Evolutionary conservation across 2,113 vertebrate species (phyloP).

Genomic region (Myiozetetes cayanensis): DNA sequence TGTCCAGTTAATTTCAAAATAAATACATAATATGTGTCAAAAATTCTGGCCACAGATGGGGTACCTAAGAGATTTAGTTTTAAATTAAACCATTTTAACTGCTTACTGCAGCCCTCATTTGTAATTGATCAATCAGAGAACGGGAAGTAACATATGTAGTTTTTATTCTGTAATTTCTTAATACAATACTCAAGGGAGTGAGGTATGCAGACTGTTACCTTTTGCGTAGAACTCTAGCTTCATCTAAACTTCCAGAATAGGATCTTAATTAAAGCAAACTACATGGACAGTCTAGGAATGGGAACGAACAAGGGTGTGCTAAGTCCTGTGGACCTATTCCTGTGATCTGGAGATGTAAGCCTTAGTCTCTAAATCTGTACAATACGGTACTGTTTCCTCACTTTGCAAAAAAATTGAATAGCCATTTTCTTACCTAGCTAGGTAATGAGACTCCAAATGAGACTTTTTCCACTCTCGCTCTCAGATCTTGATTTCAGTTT

Average conservation of each 20-base stretch:
- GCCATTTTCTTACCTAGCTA: not conserved
- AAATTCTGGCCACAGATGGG: not conserved
- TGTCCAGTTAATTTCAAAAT: not conserved
- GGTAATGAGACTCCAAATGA: not conserved
- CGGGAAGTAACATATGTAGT: accelerated
- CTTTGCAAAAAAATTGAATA: not conserved
- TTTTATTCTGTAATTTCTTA: not conserved
- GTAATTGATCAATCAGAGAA: not conserved
- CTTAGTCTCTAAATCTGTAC: not conserved
- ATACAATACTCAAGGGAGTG: not conserved
- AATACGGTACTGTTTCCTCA: not conserved
- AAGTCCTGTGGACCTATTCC: not conserved
- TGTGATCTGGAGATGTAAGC: not conserved
- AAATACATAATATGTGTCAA: not conserved
- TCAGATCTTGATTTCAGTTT: not conserved
- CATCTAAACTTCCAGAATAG: not conserved
- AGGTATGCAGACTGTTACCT: not conserved
- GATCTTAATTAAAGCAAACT: not conserved
- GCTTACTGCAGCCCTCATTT: not conserved
- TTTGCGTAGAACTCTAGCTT: not conserved
- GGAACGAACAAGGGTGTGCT: not conserved
- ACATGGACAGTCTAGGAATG: not conserved
- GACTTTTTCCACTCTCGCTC: not conserved
- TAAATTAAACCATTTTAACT: not conserved
- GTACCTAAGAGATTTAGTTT: not conserved